Conservation (phyloP, 92 coral and sea anemone species). For the Parazoanthus swiftii region DNA sequence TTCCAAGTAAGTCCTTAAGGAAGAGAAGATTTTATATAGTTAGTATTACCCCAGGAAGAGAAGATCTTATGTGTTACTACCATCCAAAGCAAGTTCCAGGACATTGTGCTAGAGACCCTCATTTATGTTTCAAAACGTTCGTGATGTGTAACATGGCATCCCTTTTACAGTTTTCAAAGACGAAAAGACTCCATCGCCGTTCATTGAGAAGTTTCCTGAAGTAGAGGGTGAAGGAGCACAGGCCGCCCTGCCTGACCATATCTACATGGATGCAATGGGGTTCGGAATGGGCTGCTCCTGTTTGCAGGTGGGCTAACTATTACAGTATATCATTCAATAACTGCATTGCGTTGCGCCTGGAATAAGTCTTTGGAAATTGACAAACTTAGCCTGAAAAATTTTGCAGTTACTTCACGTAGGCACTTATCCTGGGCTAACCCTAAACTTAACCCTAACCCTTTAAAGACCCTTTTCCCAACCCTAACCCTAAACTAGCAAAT, state of each 20-base stretch:
- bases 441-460: too few species aligned
- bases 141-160: neutral
- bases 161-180: constrained; percentile 80
- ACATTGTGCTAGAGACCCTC: too few species aligned
- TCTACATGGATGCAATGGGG: constrained; percentile 97
- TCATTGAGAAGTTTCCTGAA: constrained; percentile 84
- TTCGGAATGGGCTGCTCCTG: constrained; percentile 98
- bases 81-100: too few species aligned
- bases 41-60: neutral
- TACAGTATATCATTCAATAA: neutral
- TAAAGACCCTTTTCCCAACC: too few species aligned
- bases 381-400: too few species aligned
- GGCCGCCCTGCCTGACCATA: constrained; percentile 91
- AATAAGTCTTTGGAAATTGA: neutral
- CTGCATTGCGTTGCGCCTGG: neutral
- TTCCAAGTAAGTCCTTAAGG: constrained; percentile 75
- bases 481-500: too few species aligned
- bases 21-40: neutral
- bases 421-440: too few species aligned
- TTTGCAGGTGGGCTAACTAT: constrained; percentile 64
- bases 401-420: too few species aligned
- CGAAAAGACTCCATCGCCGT: constrained; percentile 89
- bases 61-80: neutral
- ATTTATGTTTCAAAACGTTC: neutral
- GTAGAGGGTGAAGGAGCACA: constrained; percentile 88